Conservation (phyloP, 1,140 invertebrate genomes). For the Rhyzopertha dominica region DNA sequence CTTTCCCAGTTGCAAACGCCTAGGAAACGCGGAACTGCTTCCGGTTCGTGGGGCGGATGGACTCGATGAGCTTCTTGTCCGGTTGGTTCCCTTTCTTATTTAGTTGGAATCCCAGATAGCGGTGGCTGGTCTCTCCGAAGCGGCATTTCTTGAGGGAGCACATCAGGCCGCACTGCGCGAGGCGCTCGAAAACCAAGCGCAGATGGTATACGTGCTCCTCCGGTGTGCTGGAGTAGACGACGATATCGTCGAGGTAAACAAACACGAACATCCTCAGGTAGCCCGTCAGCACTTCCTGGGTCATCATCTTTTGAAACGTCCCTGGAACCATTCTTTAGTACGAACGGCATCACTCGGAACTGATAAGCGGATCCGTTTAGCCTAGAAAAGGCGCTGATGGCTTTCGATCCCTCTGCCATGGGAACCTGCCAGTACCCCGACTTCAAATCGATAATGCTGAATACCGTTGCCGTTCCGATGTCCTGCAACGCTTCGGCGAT, state of each 20-base stretch:
- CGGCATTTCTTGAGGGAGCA: conserved; percentile 10
- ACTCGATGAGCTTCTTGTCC: background rate
- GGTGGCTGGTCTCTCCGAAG: background rate
- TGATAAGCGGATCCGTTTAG: no score
- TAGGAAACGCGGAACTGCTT: conserved; percentile 26
- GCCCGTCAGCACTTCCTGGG: conserved; percentile 13
- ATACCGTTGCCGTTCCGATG: no score
- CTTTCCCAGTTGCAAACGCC: conserved; percentile 27
- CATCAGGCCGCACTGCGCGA: conserved; percentile 6
- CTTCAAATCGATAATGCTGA: no score
- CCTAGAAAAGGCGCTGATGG: no score
- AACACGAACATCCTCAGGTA: conserved; percentile 12
- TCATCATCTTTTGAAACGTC: no score
- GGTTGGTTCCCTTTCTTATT: background rate
- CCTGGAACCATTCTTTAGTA: no score
- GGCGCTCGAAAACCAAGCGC: conserved; percentile 13
- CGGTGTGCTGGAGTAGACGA: conserved; percentile 5
- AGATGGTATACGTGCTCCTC: conserved; percentile 13
- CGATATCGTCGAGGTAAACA: conserved; percentile 26
- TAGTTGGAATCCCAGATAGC: conserved; percentile 11
- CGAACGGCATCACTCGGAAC: no score
- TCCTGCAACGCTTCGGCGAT: no score
- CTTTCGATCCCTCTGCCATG: no score
- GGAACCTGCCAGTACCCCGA: no score
- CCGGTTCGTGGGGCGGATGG: background rate